Base-by-base conservation (phyloP, 2,113 vertebrate species). In the Nothobranchius kuhntae region DNA sequence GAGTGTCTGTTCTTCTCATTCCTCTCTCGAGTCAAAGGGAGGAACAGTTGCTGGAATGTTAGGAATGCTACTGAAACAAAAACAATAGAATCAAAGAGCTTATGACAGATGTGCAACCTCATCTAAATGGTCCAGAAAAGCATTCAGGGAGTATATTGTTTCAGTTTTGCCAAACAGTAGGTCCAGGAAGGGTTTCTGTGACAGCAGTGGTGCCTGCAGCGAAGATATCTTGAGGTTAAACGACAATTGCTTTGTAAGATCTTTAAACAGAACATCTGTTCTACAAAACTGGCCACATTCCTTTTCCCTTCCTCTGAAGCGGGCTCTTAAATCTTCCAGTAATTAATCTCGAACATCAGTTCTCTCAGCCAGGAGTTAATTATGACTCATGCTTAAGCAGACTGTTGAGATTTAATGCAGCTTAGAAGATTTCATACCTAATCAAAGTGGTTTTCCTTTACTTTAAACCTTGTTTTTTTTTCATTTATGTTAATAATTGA, bases 41-140 rank as follows among this genome's bases (percentile, higher is more conserved):
- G 80, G 78, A 70, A 62, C 78, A 53, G 70, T 65, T 76, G n/a
- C 68, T 65, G 77, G 86, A 86, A 86, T 86, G 78, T 70, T 30
- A 79, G 80, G 81, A 83, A 85, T 86, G 83, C 76, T 68, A 65
- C 71, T 51, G 61, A 47, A 80, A 78, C 58, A 51, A 83, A 73
- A 83, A 86, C 81, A 84, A 81, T 80, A 74, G 70, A 53, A 64
- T 71, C 65, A 61, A 38, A 63, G 66, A 5, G 6, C 59, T 68
- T 46, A 14, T 78, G 86, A 88, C 86, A 73, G 80, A 87, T 84
- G 78, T 64, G 73, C 59, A 78, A 53, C 75, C 68, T 86, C 78
- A 69, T 86, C 59, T 61, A 13, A 71, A 77, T 8, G 2, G 62
- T 53, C 53, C 45, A 66, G 64, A 56, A 58, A 74, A 71, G 14